phyloP scores from a whole-genome alignment of 2,113 vertebrate species.

The Rattus rattus region DNA sequence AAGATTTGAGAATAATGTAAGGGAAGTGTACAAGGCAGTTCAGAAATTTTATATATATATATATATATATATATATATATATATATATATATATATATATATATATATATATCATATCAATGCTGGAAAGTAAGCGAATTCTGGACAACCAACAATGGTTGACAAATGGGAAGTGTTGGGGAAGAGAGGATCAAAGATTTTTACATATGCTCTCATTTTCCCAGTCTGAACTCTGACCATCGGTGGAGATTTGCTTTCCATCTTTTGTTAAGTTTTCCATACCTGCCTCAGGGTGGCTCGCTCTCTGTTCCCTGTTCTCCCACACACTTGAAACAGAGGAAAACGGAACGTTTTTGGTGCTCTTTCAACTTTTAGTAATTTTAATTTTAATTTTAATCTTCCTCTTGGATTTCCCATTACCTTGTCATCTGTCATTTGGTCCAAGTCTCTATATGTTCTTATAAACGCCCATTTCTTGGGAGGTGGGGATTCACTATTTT shows the following conservation, averaged over 20 bases:
- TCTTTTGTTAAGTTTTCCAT: background rate
- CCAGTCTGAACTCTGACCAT: conserved; percentile 7
- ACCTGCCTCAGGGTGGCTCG: background rate
- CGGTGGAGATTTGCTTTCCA: conserved; percentile 36
- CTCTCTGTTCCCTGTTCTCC: background rate
- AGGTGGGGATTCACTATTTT: background rate
- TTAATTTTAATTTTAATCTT: conserved; percentile 8
- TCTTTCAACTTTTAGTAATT: conserved; percentile 54
- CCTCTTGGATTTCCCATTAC: background rate
- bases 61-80: background rate
- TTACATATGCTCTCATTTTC: background rate
- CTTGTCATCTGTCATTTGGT: conserved; percentile 24
- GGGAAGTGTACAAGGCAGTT: background rate
- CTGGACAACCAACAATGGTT: background rate
- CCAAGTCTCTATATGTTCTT: background rate
- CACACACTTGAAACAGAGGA: conserved; percentile 5
- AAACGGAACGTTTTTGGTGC: background rate
- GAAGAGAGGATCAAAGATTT: background rate
- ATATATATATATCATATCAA: too few relatives aligned
- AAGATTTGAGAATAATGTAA: conserved; percentile 29
- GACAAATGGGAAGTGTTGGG: background rate
- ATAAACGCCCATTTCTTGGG: background rate
- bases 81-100: too few relatives aligned
- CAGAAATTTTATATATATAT: background rate
- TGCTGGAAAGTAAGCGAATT: background rate